phyloP scores from a whole-genome alignment of 2,888 invertebrate genomes.

The Miltochrista miniata region DNA sequence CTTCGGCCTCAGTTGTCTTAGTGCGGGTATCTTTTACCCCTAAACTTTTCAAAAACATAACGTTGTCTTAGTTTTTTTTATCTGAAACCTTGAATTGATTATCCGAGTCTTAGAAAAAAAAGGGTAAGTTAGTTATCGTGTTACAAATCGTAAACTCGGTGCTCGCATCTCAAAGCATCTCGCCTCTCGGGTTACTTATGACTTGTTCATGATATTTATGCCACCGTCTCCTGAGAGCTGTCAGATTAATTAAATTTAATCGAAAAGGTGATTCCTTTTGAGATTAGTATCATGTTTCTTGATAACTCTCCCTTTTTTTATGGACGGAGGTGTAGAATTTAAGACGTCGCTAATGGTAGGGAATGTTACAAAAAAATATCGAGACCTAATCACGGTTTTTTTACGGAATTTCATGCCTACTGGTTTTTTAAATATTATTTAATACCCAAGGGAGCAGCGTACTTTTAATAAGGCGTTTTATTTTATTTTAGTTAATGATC shows the following conservation, averaged over 20 bases:
- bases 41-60: no score
- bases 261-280: conserved; percentile 5
- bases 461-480: no score
- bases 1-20: no score
- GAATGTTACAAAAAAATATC: not conserved
- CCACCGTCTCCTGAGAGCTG: conserved; percentile 20
- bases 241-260: conserved; percentile 14
- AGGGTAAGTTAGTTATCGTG: conserved; percentile 14
- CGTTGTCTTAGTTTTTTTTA: no score
- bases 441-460: no score
- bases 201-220: conserved; percentile 6
- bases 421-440: no score
- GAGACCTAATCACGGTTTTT: not conserved
- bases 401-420: not conserved
- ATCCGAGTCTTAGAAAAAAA: not conserved
- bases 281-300: conserved; percentile 10
- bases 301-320: not conserved
- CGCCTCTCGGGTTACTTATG: conserved; percentile 20
- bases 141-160: conserved; percentile 23
- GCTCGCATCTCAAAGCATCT: conserved; percentile 15
- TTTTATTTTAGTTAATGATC: no score
- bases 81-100: no score
- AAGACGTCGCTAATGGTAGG: not conserved
- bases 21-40: no score
- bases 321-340: not conserved